Base-by-base conservation (phyloP, 2,797 vertebrate genomes). In the Darevskia mixta region DNA sequence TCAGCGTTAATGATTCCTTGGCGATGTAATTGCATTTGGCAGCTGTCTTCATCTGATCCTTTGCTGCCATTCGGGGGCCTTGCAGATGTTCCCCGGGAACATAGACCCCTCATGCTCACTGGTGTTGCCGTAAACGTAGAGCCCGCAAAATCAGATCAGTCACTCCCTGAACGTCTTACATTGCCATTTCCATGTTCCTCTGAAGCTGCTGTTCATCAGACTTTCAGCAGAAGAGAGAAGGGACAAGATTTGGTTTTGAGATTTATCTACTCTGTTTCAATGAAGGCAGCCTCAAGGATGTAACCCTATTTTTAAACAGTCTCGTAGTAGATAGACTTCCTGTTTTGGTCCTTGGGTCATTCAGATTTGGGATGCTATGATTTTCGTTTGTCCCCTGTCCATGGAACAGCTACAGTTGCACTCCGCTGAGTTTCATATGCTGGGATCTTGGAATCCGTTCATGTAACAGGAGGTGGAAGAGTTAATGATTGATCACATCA, bases 1-100 rank as follows among this genome's bases (percentile, higher is more conserved):
- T 93, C 91, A 81, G 20, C 91, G 90, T 93, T 84, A 86, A 87
- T 82, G 82, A 90, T 89, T 84, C 72, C 84, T 43, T 71, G 88
- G 92, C 87, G 20, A 77, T 0, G 4, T 69, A 17, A 0, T 79
- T 90, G 43, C 81, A 88, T 89, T 91, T 58, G 8, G 79, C 73
- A 29, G 78, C 38, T 1, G 1, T 89, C 66, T 82, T 67, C 5
- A 0, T 81, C 0, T 7, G 87, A 76, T 87, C 80, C 25, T 86
- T 87, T 87, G 81, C 76, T 88, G 87, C 92, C 86, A 7, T 55
- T 86, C 91, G 78, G 27, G 43, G 86, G 61, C 78, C 41, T 29
- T 0, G 17, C 2, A 9, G 61, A 8, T 73, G 1, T 67, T 87
- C 88, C 89, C 91, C 75, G 10, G 90, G 81, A 89, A 85, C 49